These are phyloP conservation scores for Drosophila santomea DNA, from an alignment of 1,140 invertebrate genomes.

Conservation along the genomic window DNA sequence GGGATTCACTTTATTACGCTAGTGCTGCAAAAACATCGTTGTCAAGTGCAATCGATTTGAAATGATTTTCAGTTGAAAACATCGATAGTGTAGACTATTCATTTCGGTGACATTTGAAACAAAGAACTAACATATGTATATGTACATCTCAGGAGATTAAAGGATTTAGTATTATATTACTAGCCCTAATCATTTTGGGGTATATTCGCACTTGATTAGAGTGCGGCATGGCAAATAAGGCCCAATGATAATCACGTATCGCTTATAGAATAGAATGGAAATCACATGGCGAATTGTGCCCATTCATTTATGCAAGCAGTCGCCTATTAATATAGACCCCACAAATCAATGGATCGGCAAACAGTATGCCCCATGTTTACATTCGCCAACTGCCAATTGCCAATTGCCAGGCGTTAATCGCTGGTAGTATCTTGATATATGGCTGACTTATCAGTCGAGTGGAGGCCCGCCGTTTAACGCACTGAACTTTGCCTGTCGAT, in stretches of 20 bases:
- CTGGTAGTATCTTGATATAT: slow-evolving; percentile 16
- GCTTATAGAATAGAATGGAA: background rate
- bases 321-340: slow-evolving; percentile 2
- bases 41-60: background rate
- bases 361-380: slow-evolving; percentile 26
- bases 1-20: background rate
- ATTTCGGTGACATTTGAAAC: slow-evolving; percentile 1
- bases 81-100: background rate
- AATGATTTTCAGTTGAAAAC: background rate
- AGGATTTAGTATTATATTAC: too few species aligned
- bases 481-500: slow-evolving; percentile 32
- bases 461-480: slow-evolving; percentile 3
- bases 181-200: too few species aligned
- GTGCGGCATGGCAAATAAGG: background rate
- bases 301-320: slow-evolving; percentile 17
- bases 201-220: background rate
- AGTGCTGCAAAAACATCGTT: background rate
- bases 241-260: background rate
- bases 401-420: background rate
- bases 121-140: background rate
- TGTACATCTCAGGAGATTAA: too few species aligned
- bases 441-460: slow-evolving; percentile 21
- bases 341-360: slow-evolving; percentile 25
- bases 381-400: background rate
- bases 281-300: background rate